These are phyloP conservation scores for Anisognathus igniventris DNA, from an alignment of 2,797 vertebrate species.

Conservation along the genomic window DNA sequence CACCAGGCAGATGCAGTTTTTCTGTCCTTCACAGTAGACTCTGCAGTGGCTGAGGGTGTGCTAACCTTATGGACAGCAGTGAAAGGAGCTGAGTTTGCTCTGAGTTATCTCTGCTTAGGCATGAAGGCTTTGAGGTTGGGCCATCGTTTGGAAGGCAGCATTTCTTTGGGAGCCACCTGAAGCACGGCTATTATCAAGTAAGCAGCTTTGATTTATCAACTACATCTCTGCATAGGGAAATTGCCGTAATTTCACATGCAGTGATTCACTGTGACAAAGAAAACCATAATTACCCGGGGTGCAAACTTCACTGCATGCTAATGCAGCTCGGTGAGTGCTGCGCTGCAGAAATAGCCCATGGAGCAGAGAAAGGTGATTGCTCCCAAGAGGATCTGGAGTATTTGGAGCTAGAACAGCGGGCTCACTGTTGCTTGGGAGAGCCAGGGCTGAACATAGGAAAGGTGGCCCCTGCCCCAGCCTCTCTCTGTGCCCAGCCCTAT, in stretches of 20 bases:
- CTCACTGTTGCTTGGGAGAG: neutral
- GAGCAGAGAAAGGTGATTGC: neutral
- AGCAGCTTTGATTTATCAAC: neutral
- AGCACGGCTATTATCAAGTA: neutral
- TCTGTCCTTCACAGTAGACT: neutral
- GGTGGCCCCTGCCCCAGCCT: neutral
- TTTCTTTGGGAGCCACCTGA: neutral
- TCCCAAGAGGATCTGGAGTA: neutral
- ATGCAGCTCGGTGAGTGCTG: neutral
- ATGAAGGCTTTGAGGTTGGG: neutral
- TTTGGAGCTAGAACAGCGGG: neutral
- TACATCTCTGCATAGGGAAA: neutral
- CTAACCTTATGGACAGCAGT: neutral
- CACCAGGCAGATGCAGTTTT: neutral
- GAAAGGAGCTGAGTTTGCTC: neutral
- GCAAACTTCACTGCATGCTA: neutral
- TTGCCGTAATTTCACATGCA: neutral
- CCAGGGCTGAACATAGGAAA: neutral
- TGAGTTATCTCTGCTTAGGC: neutral
- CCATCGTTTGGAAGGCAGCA: fast-evolving
- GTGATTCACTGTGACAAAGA: neutral
- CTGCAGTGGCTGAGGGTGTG: neutral
- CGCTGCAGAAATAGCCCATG: neutral
- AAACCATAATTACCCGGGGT: neutral
- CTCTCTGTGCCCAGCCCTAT: neutral